These are phyloP conservation scores for Menidia menidia DNA, from an alignment of 2,797 vertebrate genomes.

Conservation along the genomic window DNA sequence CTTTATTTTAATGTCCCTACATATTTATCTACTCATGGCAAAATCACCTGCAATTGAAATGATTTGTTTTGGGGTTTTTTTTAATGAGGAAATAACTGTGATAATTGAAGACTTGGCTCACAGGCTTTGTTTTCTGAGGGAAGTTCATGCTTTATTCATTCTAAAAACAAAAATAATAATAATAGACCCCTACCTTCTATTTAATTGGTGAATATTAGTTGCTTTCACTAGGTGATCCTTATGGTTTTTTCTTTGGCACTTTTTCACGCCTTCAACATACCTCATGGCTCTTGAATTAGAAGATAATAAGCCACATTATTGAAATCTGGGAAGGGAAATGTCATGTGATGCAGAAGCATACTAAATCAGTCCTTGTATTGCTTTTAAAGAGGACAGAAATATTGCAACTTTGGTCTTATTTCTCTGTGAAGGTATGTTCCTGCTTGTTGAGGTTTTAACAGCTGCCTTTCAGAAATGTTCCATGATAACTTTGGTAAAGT, in stretches of 20 bases:
- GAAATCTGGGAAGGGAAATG: background rate
- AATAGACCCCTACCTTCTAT: constrained; percentile 40
- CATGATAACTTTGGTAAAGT: too few relatives aligned
- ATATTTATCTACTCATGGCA: background rate
- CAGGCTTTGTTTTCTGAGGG: constrained; percentile 5
- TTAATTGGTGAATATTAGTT: constrained; percentile 40
- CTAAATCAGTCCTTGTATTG: constrained; percentile 1
- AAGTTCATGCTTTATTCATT: constrained; percentile 47
- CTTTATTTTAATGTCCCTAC: background rate
- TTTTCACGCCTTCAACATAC: background rate
- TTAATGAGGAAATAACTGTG: background rate
- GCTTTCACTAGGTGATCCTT: constrained; percentile 6
- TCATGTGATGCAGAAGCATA: background rate
- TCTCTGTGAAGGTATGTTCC: constrained; percentile 1
- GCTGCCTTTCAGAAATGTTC: too few relatives aligned
- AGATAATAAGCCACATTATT: background rate
- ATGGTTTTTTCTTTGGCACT: background rate
- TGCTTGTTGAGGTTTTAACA: background rate
- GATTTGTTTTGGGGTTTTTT: background rate
- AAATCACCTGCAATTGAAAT: background rate
- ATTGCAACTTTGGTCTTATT: background rate
- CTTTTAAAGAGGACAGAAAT: constrained; percentile 3
- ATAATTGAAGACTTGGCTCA: constrained; percentile 13
- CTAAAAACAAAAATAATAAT: constrained; percentile 41
- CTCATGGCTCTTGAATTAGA: background rate